phyloP scores from a whole-genome alignment of 23 tunicate species.

The Oikopleura dioica region DNA sequence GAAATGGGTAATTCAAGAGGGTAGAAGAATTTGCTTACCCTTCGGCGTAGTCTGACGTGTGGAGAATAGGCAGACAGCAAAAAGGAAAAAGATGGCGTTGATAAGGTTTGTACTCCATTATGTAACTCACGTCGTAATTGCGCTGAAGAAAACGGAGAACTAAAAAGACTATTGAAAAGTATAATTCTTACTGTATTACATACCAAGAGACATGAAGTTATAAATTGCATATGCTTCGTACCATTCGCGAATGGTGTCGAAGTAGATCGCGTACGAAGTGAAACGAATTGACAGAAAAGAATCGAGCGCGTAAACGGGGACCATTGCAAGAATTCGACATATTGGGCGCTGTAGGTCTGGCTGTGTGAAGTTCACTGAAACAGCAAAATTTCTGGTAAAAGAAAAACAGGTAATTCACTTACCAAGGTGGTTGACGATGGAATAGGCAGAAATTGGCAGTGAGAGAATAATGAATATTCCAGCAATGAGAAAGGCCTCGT shows the following conservation, averaged over 20 bases:
- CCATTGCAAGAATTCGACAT: constrained; percentile 62
- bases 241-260: constrained; percentile 67
- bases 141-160: constrained; percentile 47
- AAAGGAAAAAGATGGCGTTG: constrained; percentile 11
- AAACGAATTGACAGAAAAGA: constrained; percentile 41
- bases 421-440: constrained; percentile 51
- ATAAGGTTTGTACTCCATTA: constrained; percentile 48
- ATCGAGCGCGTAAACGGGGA: constrained; percentile 73
- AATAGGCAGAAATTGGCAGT: constrained; percentile 62
- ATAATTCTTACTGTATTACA: too few relatives aligned
- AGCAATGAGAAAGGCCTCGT: constrained; percentile 56
- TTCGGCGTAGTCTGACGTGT: too few relatives aligned
- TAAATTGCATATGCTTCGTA: constrained; percentile 98
- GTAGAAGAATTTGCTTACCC: too few relatives aligned
- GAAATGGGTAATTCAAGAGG: constrained; percentile 5
- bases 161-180: too few relatives aligned
- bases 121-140: constrained; percentile 70
- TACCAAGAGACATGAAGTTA: constrained; percentile 60
- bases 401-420: too few relatives aligned
- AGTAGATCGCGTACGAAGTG: constrained; percentile 37
- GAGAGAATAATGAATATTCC: constrained; percentile 50
- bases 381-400: neutral
- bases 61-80: neutral
- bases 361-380: constrained; percentile 45
- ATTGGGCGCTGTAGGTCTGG: constrained; percentile 86